Conservation (phyloP, 2,888 invertebrate genomes). For the Brenthis ino region DNA sequence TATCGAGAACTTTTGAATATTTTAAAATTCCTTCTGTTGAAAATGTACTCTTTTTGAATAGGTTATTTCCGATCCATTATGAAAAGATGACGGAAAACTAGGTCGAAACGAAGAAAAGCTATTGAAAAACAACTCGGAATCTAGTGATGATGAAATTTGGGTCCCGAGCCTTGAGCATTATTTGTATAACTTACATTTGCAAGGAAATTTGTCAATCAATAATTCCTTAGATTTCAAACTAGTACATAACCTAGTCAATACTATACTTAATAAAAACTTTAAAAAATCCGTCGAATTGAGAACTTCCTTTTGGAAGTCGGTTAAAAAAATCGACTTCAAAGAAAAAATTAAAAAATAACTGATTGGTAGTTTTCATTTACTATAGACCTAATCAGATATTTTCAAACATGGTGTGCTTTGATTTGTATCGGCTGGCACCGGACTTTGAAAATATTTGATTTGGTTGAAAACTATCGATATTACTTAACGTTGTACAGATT, state of each 20-base stretch:
- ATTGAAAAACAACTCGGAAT: constrained; percentile 13
- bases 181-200: not conserved
- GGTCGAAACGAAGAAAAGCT: constrained; percentile 18
- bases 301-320: no score
- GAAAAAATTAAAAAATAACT: no score
- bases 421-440: no score
- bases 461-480: not conserved
- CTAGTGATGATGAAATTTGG: constrained; percentile 16
- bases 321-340: no score
- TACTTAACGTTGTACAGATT: not conserved
- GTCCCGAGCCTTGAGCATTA: not conserved
- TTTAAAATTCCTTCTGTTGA: constrained; percentile 18
- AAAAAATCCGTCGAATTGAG: no score
- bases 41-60: constrained; percentile 25
- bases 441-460: no score
- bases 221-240: not conserved
- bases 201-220: constrained; percentile 5
- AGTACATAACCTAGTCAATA: no score
- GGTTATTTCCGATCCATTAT: constrained; percentile 19
- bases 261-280: no score
- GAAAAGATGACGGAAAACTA: constrained; percentile 21
- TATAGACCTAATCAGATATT: no score
- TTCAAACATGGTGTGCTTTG: no score
- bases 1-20: constrained; percentile 19
- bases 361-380: no score